Evolutionary conservation across 30 jellyfish, hydroid and myxozoan genomes (phyloP).

Genomic region (Clytia hemisphaerica): DNA sequence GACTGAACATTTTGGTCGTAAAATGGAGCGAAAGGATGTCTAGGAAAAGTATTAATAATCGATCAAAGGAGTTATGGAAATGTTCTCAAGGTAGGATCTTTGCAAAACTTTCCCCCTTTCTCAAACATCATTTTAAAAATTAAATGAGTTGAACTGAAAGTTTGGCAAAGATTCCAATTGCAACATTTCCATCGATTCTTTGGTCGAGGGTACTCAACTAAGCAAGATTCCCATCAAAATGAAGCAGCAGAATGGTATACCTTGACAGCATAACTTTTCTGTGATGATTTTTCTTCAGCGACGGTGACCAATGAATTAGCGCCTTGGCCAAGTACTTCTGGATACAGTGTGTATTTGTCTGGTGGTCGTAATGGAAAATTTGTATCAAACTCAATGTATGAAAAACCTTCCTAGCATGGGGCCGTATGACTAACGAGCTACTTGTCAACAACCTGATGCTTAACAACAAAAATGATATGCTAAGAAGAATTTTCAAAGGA

Average conservation of each 20-base stretch:
- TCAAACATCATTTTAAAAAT: too few relatives aligned
- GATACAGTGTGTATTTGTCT: slow-evolving; percentile 68
- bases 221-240: not conserved
- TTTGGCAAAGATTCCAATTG: not conserved
- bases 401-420: not conserved
- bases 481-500: too few relatives aligned
- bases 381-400: not conserved
- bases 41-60: too few relatives aligned
- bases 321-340: slow-evolving; percentile 73
- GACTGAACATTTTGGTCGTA: too few relatives aligned
- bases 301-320: slow-evolving; percentile 73
- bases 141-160: too few relatives aligned
- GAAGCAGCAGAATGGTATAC: slow-evolving; percentile 19
- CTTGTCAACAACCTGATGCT: not conserved
- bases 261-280: slow-evolving; percentile 80
- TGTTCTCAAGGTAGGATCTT: too few relatives aligned
- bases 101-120: too few relatives aligned
- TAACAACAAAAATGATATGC: too few relatives aligned
- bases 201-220: not conserved
- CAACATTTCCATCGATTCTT: not conserved
- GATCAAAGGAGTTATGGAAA: too few relatives aligned
- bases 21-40: too few relatives aligned
- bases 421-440: not conserved
- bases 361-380: not conserved
- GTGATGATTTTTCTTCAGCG: slow-evolving; percentile 38